A percentile compares a stretch with the other conserved stretches of the same genome.
phyloP scores from a whole-genome alignment of 2,113 vertebrate species.

The Neopipo cinnamomea region DNA sequence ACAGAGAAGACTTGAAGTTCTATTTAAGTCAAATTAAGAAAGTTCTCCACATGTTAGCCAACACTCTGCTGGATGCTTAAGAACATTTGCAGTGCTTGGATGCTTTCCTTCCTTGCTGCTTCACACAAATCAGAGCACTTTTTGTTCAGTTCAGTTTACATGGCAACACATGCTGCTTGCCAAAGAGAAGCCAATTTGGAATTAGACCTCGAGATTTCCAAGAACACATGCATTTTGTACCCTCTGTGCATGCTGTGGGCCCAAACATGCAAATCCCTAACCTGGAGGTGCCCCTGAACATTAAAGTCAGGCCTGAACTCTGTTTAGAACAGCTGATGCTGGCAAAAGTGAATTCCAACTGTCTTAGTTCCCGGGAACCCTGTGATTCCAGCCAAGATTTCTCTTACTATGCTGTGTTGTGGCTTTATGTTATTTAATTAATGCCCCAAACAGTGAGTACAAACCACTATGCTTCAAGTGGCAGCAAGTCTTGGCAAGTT shows the following conservation, averaged over 20 bases:
- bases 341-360: background rate
- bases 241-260: background rate
- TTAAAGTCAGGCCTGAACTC: background rate
- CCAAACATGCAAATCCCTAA: constrained; percentile 1
- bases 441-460: background rate
- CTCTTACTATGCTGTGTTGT: background rate
- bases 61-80: background rate
- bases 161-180: constrained; percentile 58
- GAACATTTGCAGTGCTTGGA: background rate
- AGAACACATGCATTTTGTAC: background rate
- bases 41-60: background rate
- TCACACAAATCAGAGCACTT: background rate
- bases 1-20: background rate
- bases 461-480: background rate
- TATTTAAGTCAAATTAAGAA: background rate
- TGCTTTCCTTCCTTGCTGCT: background rate
- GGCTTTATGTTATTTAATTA: background rate
- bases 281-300: background rate
- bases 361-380: background rate
- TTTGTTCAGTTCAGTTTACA: background rate
- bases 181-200: background rate
- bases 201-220: background rate
- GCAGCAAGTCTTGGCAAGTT: background rate
- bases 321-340: background rate
- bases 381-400: background rate